phyloP scores from a whole-genome alignment of 2,113 vertebrate genomes.

The Dicaeum eximium region DNA sequence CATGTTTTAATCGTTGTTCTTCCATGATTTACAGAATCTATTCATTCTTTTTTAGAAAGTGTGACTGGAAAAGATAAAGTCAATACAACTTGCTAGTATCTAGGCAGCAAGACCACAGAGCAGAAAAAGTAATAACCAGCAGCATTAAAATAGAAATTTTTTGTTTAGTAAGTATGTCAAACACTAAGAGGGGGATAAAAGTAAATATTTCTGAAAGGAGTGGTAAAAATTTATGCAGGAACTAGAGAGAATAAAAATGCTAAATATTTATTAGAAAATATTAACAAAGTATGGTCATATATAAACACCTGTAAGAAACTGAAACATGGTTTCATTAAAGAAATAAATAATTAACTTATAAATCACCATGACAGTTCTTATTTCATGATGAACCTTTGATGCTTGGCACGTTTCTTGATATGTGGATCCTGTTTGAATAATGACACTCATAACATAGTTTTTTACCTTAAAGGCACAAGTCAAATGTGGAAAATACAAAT shows the following conservation, averaged over 20 bases:
- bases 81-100: neutral
- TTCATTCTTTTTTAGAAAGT: neutral
- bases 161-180: neutral
- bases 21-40: neutral
- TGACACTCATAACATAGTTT: neutral
- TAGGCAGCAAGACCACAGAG: neutral
- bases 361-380: neutral
- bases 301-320: neutral
- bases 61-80: neutral
- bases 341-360: neutral
- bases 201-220: neutral
- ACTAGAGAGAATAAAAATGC: neutral
- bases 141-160: neutral
- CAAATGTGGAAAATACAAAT: neutral
- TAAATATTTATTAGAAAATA: neutral
- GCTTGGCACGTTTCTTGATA: neutral
- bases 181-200: neutral
- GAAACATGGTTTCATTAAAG: neutral
- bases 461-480: neutral
- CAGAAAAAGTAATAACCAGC: neutral
- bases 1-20: neutral
- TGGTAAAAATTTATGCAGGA: neutral
- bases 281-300: neutral
- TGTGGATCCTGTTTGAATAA: neutral
- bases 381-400: neutral